Evolutionary conservation across 2,888 invertebrate genomes (phyloP).

Genomic region (Caenorhabditis doughertyi): DNA sequence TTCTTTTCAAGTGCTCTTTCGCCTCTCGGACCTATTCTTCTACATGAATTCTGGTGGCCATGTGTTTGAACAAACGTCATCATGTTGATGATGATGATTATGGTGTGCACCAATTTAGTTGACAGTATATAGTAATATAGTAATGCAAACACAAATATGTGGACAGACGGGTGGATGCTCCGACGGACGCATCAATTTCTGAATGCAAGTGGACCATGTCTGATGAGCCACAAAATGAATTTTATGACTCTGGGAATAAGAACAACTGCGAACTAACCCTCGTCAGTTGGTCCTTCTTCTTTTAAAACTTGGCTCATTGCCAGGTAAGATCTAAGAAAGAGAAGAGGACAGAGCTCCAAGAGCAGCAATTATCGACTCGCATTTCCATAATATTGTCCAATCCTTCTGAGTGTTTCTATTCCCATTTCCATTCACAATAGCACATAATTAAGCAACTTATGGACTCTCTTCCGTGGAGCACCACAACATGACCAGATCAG

Average conservation of each 20-base stretch:
- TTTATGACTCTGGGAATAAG: conserved; percentile 19
- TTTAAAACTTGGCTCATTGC: conserved; percentile 23
- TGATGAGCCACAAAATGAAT: conserved; percentile 5
- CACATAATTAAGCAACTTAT: conserved; percentile 64
- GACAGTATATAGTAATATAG: conserved; percentile 58
- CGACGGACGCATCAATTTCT: conserved; percentile 54
- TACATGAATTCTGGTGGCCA: conserved; percentile 41
- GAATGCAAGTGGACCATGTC: conserved; percentile 8
- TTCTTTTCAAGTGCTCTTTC: conserved; percentile 32
- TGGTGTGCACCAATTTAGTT: conserved; percentile 51
- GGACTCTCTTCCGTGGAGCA: not conserved
- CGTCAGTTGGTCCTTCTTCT: not conserved
- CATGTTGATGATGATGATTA: conserved; percentile 47
- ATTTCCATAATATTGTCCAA: conserved; percentile 52
- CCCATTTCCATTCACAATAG: conserved; percentile 52
- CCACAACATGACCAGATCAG: conserved; percentile 50
- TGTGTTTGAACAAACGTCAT: conserved; percentile 59
- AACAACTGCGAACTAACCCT: conserved; percentile 19
- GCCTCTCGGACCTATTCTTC: not conserved
- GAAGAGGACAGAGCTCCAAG: not conserved
- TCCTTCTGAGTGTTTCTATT: conserved; percentile 27
- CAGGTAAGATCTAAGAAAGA: conserved; percentile 27
- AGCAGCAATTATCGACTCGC: conserved; percentile 46
- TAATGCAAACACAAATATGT: conserved; percentile 62
- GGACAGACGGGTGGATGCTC: conserved; percentile 43